Evolutionary conservation across 64 coral and sea anemone species (phyloP).

Genomic region (Orbicella faveolata): DNA sequence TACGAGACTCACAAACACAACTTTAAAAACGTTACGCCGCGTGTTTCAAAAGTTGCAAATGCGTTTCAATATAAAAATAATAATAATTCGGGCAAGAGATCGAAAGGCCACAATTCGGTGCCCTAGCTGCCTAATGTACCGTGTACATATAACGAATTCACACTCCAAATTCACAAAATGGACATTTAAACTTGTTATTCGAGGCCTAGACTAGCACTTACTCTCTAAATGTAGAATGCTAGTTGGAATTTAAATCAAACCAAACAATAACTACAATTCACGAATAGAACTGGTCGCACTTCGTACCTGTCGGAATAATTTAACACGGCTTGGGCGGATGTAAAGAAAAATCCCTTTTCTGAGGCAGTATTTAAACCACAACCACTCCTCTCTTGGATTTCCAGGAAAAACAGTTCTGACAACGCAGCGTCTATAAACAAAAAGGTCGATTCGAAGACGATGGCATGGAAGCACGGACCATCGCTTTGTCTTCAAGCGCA

Average conservation of each 20-base stretch:
- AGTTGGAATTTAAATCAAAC: background rate
- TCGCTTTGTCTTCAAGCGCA: constrained; percentile 10
- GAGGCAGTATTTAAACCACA: constrained; percentile 92
- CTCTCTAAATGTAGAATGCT: background rate
- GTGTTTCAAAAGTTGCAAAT: background rate
- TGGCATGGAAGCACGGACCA: background rate
- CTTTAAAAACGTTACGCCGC: background rate
- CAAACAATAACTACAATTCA: constrained; percentile 3
- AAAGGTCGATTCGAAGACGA: constrained; percentile 17
- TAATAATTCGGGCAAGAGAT: constrained; percentile 20
- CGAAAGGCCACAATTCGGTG: constrained; percentile 10
- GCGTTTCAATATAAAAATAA: constrained; percentile 10
- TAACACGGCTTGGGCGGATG: constrained; percentile 36
- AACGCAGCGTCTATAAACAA: constrained; percentile 26
- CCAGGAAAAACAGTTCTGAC: constrained; percentile 83
- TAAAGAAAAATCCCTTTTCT: constrained; percentile 78
- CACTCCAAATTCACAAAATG: background rate
- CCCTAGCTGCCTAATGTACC: background rate
- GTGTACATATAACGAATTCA: background rate
- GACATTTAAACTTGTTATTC: background rate
- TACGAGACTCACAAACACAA: background rate
- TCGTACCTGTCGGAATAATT: constrained; percentile 75
- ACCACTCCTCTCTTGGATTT: constrained; percentile 78
- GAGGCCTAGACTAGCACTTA: background rate
- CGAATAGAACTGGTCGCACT: background rate